phyloP scores from a whole-genome alignment of 2,888 invertebrate species.

The Lithophane leautieri region DNA sequence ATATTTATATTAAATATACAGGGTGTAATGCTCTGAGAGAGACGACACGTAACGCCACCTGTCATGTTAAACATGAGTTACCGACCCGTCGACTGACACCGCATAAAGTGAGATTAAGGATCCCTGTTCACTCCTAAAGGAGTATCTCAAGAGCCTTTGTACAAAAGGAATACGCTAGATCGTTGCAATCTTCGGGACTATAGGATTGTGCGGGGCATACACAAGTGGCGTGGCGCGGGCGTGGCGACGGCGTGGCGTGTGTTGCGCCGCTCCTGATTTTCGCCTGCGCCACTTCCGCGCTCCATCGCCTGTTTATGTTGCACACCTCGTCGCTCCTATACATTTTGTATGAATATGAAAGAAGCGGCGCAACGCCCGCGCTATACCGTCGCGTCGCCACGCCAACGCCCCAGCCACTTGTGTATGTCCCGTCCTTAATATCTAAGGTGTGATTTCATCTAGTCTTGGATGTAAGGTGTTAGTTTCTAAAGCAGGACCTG shows the following conservation, averaged over 20 bases:
- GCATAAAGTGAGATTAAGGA: slow-evolving; percentile 54
- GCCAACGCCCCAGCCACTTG: too few relatives aligned
- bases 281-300: too few relatives aligned
- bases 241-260: too few relatives aligned
- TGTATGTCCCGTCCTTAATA: background rate
- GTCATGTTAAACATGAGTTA: slow-evolving; percentile 57
- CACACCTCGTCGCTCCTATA: too few relatives aligned
- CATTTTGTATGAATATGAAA: too few relatives aligned
- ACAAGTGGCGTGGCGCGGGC: too few relatives aligned
- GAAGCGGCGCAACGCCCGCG: too few relatives aligned
- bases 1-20: slow-evolving; percentile 42
- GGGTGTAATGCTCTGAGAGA: slow-evolving; percentile 39
- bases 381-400: too few relatives aligned
- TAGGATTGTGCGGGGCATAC: slow-evolving; percentile 3
- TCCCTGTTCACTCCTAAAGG: slow-evolving; percentile 29
- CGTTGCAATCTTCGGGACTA: slow-evolving; percentile 19
- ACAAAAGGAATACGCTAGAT: slow-evolving; percentile 37
- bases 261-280: too few relatives aligned
- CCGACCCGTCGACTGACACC: slow-evolving; percentile 49
- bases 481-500: background rate
- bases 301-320: too few relatives aligned
- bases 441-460: slow-evolving; percentile 6
- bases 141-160: slow-evolving; percentile 44
- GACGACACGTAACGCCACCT: slow-evolving; percentile 48
- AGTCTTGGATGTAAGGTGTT: slow-evolving; percentile 6